Conservation (phyloP, 1,140 invertebrate species). For the Diprion similis region DNA sequence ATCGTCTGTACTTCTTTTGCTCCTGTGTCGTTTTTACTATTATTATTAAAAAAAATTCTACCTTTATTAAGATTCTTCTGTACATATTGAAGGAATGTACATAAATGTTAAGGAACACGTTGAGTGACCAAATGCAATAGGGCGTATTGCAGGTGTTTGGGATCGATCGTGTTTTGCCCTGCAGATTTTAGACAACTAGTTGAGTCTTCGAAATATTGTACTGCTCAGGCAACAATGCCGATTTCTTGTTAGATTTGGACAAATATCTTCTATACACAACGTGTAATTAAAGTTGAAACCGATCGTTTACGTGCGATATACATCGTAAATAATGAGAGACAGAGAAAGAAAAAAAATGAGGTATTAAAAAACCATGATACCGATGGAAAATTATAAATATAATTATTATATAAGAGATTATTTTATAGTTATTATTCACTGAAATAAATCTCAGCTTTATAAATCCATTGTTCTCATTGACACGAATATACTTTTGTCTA, state of each 20-base stretch:
- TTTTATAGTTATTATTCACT: constrained; percentile 57
- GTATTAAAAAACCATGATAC: constrained; percentile 17
- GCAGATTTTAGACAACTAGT: constrained; percentile 1
- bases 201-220: not conserved
- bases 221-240: not conserved
- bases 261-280: constrained; percentile 9
- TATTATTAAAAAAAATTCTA: not conserved
- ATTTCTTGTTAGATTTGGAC: not conserved
- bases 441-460: constrained; percentile 59
- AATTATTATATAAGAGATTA: constrained; percentile 56
- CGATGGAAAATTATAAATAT: constrained; percentile 43
- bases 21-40: not conserved
- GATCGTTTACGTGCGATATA: not conserved
- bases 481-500: no score
- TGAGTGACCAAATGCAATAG: not conserved
- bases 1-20: not conserved
- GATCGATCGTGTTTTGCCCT: not conserved
- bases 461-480: constrained; percentile 15
- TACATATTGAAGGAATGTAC: not conserved
- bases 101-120: not conserved
- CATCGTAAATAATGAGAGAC: not conserved
- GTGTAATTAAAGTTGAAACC: not conserved
- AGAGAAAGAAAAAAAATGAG: constrained; percentile 10
- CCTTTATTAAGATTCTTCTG: not conserved
- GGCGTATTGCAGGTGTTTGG: not conserved